These are phyloP conservation scores for Sylvia borin DNA, from an alignment of 2,797 vertebrate genomes.

Conservation along the genomic window DNA sequence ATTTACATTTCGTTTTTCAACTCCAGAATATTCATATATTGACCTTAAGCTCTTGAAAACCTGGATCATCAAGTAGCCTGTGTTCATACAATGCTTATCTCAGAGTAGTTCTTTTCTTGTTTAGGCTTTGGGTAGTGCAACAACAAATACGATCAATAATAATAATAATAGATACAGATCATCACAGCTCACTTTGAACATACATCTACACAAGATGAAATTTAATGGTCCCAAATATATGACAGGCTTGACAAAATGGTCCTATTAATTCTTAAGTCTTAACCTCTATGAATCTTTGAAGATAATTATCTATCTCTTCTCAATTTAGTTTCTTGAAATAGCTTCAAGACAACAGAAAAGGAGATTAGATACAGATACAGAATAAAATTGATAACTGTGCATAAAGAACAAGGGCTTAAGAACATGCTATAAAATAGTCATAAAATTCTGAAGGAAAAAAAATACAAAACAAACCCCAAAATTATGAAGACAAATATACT, in stretches of 20 bases:
- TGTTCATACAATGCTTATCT: not conserved
- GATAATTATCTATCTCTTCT: not conserved
- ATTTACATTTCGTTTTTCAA: not conserved
- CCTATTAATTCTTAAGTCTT: not conserved
- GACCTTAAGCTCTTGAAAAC: not conserved
- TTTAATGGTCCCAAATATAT: not conserved
- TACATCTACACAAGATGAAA: not conserved
- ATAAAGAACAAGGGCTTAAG: not conserved
- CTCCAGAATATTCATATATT: not conserved
- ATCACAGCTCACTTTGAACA: not conserved
- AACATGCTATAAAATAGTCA: not conserved
- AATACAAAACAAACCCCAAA: accelerated
- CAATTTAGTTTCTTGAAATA: not conserved
- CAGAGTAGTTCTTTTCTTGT: not conserved
- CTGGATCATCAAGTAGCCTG: not conserved
- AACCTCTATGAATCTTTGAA: not conserved
- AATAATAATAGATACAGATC: not conserved
- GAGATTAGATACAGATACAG: not conserved
- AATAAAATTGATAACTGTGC: not conserved
- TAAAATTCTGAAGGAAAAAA: not conserved
- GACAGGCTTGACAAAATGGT: not conserved
- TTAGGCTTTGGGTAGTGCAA: not conserved
- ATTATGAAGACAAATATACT: not conserved
- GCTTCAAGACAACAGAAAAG: not conserved
- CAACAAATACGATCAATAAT: not conserved